Conservation (phyloP, 2,888 invertebrate species). For the Sinotaia quadrata region DNA sequence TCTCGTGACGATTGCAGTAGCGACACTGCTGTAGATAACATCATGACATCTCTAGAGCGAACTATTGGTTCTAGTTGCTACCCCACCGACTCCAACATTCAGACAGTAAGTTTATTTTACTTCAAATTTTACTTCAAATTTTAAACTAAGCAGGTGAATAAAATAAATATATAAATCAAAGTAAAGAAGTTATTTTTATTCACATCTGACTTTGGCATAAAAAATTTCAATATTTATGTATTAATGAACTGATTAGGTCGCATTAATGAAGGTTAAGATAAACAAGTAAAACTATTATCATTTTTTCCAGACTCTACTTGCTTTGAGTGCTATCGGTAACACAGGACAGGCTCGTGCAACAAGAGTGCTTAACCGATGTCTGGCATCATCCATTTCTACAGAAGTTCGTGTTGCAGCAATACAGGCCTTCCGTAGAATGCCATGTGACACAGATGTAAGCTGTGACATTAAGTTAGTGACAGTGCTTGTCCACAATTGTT, state of each 20-base stretch:
- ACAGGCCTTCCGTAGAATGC: constrained; percentile 83
- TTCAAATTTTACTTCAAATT: too few relatives aligned
- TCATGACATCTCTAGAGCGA: constrained; percentile 61
- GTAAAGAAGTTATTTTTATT: too few relatives aligned
- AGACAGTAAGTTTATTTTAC: constrained; percentile 50
- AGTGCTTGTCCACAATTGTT: not conserved
- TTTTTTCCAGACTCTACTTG: constrained; percentile 78
- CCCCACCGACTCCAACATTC: constrained; percentile 63
- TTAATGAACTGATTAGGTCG: too few relatives aligned
- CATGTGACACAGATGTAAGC: constrained; percentile 76
- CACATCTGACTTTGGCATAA: too few relatives aligned
- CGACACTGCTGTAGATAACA: constrained; percentile 62
- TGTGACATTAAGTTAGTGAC: not conserved
- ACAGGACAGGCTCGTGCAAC: constrained; percentile 79
- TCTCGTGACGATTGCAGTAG: constrained; percentile 71
- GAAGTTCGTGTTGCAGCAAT: constrained; percentile 85
- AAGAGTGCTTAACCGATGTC: constrained; percentile 54
- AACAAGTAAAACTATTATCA: too few relatives aligned
- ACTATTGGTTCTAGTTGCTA: constrained; percentile 49
- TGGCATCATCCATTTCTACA: constrained; percentile 77
- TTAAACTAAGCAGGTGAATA: too few relatives aligned
- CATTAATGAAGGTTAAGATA: too few relatives aligned
- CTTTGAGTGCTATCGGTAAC: constrained; percentile 91
- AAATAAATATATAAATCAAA: too few relatives aligned
- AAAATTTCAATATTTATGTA: too few relatives aligned